Evolutionary conservation across 2,888 invertebrate genomes (phyloP).

Genomic region (Cybosia mesomella): DNA sequence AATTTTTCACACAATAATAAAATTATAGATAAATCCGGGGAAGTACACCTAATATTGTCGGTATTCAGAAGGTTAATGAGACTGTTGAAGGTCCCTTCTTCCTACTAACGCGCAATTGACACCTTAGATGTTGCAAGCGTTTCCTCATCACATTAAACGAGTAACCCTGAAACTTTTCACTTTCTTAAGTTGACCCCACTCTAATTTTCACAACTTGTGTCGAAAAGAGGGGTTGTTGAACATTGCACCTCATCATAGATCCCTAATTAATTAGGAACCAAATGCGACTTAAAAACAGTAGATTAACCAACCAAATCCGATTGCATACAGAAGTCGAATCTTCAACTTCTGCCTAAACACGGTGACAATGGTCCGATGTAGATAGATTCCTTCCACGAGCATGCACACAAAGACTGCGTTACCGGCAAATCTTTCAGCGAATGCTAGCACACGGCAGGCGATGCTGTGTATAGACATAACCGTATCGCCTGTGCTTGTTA

Average conservation of each 20-base stretch:
- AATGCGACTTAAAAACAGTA: not conserved
- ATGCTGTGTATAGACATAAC: constrained; percentile 83
- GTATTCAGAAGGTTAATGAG: too few relatives aligned
- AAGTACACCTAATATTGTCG: too few relatives aligned
- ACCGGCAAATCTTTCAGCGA: constrained; percentile 84
- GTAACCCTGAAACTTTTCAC: too few relatives aligned
- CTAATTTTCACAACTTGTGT: not conserved
- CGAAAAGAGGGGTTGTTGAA: not conserved
- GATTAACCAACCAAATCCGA: constrained; percentile 75
- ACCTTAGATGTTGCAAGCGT: too few relatives aligned
- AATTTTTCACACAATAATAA: too few relatives aligned
- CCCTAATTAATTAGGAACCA: not conserved
- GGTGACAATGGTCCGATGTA: constrained; percentile 89
- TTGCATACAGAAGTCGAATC: constrained; percentile 76
- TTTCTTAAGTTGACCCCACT: not conserved
- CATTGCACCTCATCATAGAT: too few relatives aligned
- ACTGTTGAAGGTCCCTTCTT: too few relatives aligned
- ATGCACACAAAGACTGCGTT: constrained; percentile 90
- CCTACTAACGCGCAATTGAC: too few relatives aligned
- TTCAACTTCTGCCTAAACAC: constrained; percentile 87
- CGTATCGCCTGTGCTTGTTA: constrained; percentile 77
- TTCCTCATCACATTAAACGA: too few relatives aligned
- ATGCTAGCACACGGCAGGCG: constrained; percentile 85
- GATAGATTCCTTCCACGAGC: constrained; percentile 89
- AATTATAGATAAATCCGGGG: too few relatives aligned